Base-by-base conservation (phyloP, 2,797 vertebrate genomes). In the Catamblyrhynchus diadema region DNA sequence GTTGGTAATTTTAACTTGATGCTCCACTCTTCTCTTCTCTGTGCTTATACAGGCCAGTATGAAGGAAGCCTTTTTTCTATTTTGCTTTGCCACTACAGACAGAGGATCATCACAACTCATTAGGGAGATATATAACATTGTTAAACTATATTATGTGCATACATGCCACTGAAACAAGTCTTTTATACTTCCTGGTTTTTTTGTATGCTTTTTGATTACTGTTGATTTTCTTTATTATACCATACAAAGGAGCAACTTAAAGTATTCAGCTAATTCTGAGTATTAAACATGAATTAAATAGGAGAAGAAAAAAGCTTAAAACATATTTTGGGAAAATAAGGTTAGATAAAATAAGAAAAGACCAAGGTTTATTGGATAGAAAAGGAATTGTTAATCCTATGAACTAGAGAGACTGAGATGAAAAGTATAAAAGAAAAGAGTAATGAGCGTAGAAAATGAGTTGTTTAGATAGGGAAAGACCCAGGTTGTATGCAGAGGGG, bases 251-350 rank as follows among this genome's bases (percentile, higher is more conserved):
- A 90, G 48, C 33, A 70, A 54, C 30, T 88, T 90, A 61, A 75
- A 95, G 65, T 42, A 78, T 48, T 74, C 42, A 9, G 70, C 70
- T 93, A 47, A 85, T 39, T 39, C 66, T 71, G 12, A 66, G 54
- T 21, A 88, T 95, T 96, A 96, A 92, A 74, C 44, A 60, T 86
- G 22, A 93, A 94, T 95, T 96, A 92, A 95, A 90, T 41, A 84
- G 35, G 2, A 10, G 20, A 33, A 64, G 45, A 85, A 90, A 82
- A 89, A 80, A 72, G 19, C 56, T 81, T 39, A 64, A 92, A 91
- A 57, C 72, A 23, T 10, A 41, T 75, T 69, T 66, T 82, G 25
- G 93, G 56, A 81, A 94, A 97, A 95, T 95, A 94, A 91, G 81
- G 92, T 95, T 93, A 94, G 57, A 86, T 89, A 66, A 96, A 94